These are phyloP conservation scores for Helicoverpa zea DNA, from an alignment of 1,140 invertebrate species.

Conservation along the genomic window DNA sequence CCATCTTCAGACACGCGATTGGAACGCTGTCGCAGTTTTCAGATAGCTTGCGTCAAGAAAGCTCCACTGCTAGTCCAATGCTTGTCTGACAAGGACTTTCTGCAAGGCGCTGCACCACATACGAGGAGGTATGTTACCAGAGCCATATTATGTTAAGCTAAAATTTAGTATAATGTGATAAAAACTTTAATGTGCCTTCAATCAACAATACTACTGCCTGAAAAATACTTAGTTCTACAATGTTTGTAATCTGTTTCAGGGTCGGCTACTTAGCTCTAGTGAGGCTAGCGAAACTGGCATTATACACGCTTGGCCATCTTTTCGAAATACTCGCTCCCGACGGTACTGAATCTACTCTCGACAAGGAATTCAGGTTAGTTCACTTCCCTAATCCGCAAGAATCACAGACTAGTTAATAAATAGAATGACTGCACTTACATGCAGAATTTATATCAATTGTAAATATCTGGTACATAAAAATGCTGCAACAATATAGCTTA, in stretches of 20 bases:
- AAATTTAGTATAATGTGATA: background rate
- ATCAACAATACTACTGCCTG: too few relatives aligned
- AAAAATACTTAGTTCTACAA: too few relatives aligned
- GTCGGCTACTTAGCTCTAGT: slow-evolving; percentile 95
- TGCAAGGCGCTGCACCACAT: slow-evolving; percentile 80
- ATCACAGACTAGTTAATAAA: background rate
- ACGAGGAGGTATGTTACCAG: slow-evolving; percentile 73
- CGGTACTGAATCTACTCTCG: slow-evolving; percentile 72
- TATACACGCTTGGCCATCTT: slow-evolving; percentile 94
- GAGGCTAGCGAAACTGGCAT: slow-evolving; percentile 95
- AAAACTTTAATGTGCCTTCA: slow-evolving; percentile 7
- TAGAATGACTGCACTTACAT: background rate
- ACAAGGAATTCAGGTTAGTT: slow-evolving; percentile 78
- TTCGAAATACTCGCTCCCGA: slow-evolving; percentile 89
- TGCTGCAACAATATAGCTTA: too few relatives aligned
- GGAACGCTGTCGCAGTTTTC: slow-evolving; percentile 95
- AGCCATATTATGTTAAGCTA: background rate
- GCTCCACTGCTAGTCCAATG: slow-evolving; percentile 82
- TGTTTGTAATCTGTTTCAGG: slow-evolving; percentile 65
- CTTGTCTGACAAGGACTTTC: slow-evolving; percentile 80
- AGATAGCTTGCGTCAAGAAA: slow-evolving; percentile 95
- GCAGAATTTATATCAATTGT: too few relatives aligned
- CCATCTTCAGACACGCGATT: slow-evolving; percentile 94
- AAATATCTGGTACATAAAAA: too few relatives aligned
- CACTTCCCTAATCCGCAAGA: background rate